A percentile compares a stretch with the other conserved stretches of the same genome.
Evolutionary conservation across 2,113 vertebrate species (phyloP).

Genomic region (Beaufortia kweichowensis): DNA sequence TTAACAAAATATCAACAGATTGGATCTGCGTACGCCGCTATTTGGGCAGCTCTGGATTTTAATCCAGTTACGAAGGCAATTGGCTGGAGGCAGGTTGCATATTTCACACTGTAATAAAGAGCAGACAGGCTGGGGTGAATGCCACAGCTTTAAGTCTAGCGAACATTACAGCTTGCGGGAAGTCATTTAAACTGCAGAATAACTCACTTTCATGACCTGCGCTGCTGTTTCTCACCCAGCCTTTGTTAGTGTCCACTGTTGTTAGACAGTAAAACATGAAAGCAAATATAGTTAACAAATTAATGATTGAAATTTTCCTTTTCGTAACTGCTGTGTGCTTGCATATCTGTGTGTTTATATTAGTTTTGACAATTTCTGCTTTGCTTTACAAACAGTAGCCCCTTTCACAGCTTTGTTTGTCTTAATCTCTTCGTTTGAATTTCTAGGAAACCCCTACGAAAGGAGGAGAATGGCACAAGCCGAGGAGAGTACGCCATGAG

Average conservation of each 20-base stretch:
- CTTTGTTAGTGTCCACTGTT: conserved; percentile 13
- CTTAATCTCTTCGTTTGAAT: conserved; percentile 39
- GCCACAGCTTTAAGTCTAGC: conserved; percentile 39
- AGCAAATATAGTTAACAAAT: neutral
- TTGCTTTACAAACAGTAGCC: neutral
- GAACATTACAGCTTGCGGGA: conserved; percentile 41
- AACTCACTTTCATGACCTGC: conserved; percentile 46
- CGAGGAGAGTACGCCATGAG: conserved; percentile 97
- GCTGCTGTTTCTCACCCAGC: conserved; percentile 27
- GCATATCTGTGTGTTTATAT: too few species aligned
- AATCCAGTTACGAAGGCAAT: conserved; percentile 44
- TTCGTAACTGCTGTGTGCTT: too few species aligned
- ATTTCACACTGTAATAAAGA: conserved; percentile 48
- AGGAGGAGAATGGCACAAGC: conserved; percentile 94
- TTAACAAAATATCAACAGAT: conserved; percentile 35
- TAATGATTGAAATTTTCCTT: too few species aligned
- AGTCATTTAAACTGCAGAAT: conserved; percentile 48
- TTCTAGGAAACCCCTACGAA: conserved; percentile 93
- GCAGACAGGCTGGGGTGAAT: conserved; percentile 25
- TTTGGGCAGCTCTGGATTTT: conserved; percentile 43
- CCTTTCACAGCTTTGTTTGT: too few species aligned
- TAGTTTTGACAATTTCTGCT: too few species aligned
- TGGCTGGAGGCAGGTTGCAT: conserved; percentile 39
- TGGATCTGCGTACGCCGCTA: conserved; percentile 24
- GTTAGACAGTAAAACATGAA: neutral